Base-by-base conservation (phyloP, 2,797 vertebrate species). In the Cuniculus paca region DNA sequence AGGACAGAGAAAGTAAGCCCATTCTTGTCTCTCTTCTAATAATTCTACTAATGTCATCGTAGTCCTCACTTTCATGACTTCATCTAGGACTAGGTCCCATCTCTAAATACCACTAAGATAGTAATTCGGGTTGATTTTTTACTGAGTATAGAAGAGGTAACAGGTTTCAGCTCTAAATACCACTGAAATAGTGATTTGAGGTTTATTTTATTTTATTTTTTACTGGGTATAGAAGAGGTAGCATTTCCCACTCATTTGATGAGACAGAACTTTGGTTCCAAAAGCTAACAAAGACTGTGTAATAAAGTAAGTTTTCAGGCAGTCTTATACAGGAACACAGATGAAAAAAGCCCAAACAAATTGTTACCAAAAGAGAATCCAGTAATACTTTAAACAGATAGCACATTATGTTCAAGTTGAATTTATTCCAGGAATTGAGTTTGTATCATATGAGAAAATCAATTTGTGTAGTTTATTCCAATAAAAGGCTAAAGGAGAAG, bases 401-500 rank as follows among this genome's bases (percentile, higher is more conserved):
- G 16, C 80, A 56, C 1, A 2, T 19, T 8, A 45, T 42, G 10
- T 39, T 52, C n/a, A 61, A 2, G 39, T 9, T 85, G 90, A 7
- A 8, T 54, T 68, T 63, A 56, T 91, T 88, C 56, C 36, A 78
- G 61, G 28, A 34, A 20, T 75, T 88, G 68, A 94, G 48, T 87
- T 90, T 68, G 74, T n/a, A 72, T 70, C 39, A 54, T 4, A 4
- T 36, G 42, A 80, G 50, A 83, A 89, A 86, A 50, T 79, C 61
- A 11, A 50, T 92, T 75, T 88, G 77, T 84, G 52, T 50, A 45
- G 90, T 88, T 93, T 34, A 26, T n/a, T 36, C 31, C 39, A 85
- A 50, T 77, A 70, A 88, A 52, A 86, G 90, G 58, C 80, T 83
- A 72, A 94, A 90, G 68, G 84, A 90, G 50, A 96, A 93, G 82